Percentiles rank a stretch among this genome's conserved stretches.
Conservation (phyloP, 1,140 invertebrate genomes). For the Harpegnathos saltator region DNA sequence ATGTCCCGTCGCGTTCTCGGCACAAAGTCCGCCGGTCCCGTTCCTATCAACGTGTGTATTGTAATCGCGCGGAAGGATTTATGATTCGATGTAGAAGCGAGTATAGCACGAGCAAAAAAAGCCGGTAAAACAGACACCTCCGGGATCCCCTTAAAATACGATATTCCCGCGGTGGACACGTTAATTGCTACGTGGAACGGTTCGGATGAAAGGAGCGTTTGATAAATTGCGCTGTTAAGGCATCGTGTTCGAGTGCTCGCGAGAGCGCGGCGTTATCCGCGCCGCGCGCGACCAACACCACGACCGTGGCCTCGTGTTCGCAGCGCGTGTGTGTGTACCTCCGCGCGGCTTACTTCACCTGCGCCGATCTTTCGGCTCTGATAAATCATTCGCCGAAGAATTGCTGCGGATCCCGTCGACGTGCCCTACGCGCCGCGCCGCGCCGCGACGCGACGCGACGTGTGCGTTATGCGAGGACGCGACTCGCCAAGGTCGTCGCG, state of each 20-base stretch:
- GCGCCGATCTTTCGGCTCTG: constrained; percentile 79
- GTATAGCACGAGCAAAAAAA: no score
- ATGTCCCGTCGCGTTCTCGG: no score
- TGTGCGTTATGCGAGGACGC: constrained; percentile 45
- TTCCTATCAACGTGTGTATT: no score
- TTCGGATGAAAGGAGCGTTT: constrained; percentile 81
- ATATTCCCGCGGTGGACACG: constrained; percentile 81
- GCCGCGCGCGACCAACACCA: constrained; percentile 28
- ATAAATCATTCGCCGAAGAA: constrained; percentile 79
- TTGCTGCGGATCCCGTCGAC: constrained; percentile 64
- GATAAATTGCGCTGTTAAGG: constrained; percentile 82
- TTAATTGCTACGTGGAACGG: constrained; percentile 83
- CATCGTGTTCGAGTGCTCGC: constrained; percentile 66
- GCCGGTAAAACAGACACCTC: no score
- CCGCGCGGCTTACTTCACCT: constrained; percentile 67
- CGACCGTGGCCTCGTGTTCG: constrained; percentile 43
- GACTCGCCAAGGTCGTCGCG: constrained; percentile 22
- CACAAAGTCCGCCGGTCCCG: no score
- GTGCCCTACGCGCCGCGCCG: constrained; percentile 55
- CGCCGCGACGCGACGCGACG: constrained; percentile 28
- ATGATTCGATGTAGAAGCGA: no score
- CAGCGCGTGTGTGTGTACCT: not conserved
- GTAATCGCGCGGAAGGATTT: no score
- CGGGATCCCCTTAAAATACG: constrained; percentile 78
- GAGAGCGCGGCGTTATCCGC: constrained; percentile 65